Evolutionary conservation across 2,888 invertebrate genomes (phyloP).

Genomic region (Hedychridium roseum): DNA sequence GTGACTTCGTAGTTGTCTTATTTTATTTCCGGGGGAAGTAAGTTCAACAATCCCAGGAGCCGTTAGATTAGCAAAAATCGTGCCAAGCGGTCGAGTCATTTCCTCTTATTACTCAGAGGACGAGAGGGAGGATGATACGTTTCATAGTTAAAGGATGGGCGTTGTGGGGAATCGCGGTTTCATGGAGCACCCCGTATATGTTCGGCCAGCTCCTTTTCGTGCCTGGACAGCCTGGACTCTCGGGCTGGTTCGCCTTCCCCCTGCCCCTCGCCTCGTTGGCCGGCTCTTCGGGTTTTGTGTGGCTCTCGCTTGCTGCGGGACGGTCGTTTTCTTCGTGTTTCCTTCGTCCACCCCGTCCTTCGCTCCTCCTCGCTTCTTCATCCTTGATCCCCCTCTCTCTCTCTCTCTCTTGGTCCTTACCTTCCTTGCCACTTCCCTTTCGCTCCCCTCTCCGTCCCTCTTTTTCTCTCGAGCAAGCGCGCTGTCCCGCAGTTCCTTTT

Average conservation of each 20-base stretch:
- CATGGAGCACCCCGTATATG: constrained; percentile 35
- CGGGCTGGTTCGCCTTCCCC: constrained; percentile 37
- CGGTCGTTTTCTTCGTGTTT: constrained; percentile 37
- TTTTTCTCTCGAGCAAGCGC: too few relatives aligned
- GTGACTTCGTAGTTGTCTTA: too few relatives aligned
- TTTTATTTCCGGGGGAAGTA: too few relatives aligned
- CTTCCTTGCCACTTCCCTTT: constrained; percentile 16
- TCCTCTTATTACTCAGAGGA: too few relatives aligned
- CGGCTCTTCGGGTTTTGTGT: constrained; percentile 39
- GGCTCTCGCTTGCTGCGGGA: constrained; percentile 36
- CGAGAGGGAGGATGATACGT: too few relatives aligned
- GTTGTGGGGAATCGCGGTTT: constrained; percentile 18
- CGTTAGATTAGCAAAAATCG: too few relatives aligned
- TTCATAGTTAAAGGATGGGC: too few relatives aligned
- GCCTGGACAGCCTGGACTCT: constrained; percentile 33
- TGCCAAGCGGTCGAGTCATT: too few relatives aligned
- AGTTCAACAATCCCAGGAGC: too few relatives aligned
- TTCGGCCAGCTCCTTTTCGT: constrained; percentile 38
- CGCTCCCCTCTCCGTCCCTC: constrained; percentile 10
- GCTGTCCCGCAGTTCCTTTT: constrained; percentile 1
- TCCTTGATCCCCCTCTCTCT: constrained; percentile 3
- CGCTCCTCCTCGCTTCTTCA: constrained; percentile 2
- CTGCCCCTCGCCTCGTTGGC: constrained; percentile 35
- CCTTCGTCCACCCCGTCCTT: constrained; percentile 22
- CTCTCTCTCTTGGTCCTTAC: neutral